Percentiles rank a stretch among this genome's conserved stretches.
Conservation (phyloP, 2,113 vertebrate species). For the Mastomys natalensis region DNA sequence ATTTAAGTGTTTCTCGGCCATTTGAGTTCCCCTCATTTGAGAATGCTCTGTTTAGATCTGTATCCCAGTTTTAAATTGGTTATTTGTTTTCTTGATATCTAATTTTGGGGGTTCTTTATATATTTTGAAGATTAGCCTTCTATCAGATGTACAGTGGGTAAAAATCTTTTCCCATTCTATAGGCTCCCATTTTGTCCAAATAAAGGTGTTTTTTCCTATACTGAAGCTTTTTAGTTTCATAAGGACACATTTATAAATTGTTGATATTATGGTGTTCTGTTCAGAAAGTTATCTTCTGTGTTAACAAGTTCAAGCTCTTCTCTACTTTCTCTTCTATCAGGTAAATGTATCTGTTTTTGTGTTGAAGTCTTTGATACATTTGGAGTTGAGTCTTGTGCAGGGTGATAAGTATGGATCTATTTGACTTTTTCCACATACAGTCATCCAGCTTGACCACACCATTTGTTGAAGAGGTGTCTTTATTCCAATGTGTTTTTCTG, state of each 20-base stretch:
- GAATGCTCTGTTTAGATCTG: neutral
- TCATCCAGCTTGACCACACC: no score
- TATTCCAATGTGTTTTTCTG: neutral
- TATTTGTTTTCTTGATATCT: neutral
- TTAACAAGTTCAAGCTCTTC: neutral
- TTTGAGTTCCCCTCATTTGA: neutral
- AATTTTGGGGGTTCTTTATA: neutral
- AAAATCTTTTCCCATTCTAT: neutral
- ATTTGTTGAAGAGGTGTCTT: neutral
- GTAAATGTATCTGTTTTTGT: neutral
- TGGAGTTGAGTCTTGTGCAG: neutral
- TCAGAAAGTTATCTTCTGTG: neutral
- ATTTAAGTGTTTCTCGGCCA: neutral
- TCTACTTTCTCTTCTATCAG: neutral
- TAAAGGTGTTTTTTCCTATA: neutral
- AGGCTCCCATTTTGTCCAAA: neutral
- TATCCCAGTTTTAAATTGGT: no score
- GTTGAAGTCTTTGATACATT: neutral
- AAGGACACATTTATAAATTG: neutral
- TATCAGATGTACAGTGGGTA: neutral
- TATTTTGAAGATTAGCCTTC: neutral
- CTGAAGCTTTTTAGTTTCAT: neutral
- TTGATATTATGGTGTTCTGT: neutral
- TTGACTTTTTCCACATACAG: neutral
- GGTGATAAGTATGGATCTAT: neutral